Percentiles rank a stretch among this genome's conserved stretches.
These are phyloP conservation scores for Kuschelorhynchus macadamiae DNA, from an alignment of 2,888 invertebrate genomes.

Conservation along the genomic window DNA sequence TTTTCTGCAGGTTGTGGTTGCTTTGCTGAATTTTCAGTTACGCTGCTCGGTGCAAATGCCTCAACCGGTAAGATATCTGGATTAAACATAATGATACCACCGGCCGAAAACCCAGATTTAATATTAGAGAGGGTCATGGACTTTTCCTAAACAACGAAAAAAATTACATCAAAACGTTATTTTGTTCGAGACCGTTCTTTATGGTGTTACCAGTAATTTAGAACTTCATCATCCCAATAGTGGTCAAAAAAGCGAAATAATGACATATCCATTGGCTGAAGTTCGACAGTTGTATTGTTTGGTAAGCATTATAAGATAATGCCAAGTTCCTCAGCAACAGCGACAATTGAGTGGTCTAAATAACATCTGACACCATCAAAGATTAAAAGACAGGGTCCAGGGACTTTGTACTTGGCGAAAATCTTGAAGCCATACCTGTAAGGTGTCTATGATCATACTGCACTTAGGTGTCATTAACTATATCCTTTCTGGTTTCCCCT, in stretches of 20 bases:
- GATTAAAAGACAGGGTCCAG: no score
- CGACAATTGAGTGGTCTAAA: no score
- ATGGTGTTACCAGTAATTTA: conserved; percentile 55
- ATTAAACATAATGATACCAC: conserved; percentile 55
- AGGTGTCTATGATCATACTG: no score
- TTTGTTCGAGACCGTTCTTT: conserved; percentile 18
- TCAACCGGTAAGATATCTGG: conserved; percentile 55
- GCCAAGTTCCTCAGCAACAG: background rate
- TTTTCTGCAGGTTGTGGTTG: background rate
- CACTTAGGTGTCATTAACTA: no score
- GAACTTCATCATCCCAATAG: conserved; percentile 62
- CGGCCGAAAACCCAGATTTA: conserved; percentile 55
- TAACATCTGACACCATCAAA: no score
- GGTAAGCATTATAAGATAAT: conserved; percentile 56
- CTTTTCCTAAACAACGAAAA: conserved; percentile 56
- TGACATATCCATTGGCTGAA: conserved; percentile 62
- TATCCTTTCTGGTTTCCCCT: no score
- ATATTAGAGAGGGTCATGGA: conserved; percentile 55
- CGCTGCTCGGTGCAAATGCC: conserved; percentile 54
- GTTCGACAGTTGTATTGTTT: conserved; percentile 63
- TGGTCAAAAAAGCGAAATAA: conserved; percentile 61
- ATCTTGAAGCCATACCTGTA: no score
- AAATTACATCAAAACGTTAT: conserved; percentile 49
- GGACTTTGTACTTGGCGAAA: no score
- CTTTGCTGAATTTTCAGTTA: conserved; percentile 10